A percentile compares a stretch with the other conserved stretches of the same genome.
Evolutionary conservation across 2,797 vertebrate species (phyloP).

Genomic region (Carapus acus): DNA sequence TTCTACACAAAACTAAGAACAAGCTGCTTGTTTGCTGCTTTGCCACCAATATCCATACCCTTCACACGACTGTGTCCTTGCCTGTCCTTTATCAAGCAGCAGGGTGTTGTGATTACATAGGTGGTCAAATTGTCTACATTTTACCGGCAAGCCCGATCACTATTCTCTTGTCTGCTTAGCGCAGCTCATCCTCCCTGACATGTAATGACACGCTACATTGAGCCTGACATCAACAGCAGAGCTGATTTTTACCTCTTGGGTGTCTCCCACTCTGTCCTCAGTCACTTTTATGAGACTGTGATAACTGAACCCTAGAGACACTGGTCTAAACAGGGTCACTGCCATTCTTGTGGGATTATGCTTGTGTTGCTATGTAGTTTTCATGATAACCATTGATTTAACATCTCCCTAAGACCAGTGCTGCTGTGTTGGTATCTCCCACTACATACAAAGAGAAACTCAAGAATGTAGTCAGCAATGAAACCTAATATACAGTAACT

Average conservation of each 20-base stretch:
- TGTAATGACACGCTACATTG: slow-evolving; percentile 66
- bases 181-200: slow-evolving; percentile 36
- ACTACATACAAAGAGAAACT: no score
- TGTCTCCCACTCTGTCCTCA: slow-evolving; percentile 29
- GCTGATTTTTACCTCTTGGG: slow-evolving; percentile 40
- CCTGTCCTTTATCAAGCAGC: slow-evolving; percentile 15
- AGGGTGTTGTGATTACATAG: slow-evolving; percentile 42
- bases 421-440: no score
- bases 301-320: slow-evolving; percentile 16
- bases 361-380: no score
- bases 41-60: neutral
- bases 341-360: no score
- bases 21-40: slow-evolving; percentile 4
- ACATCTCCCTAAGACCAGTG: no score
- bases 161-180: slow-evolving; percentile 52
- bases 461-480: no score
- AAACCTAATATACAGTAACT: no score
- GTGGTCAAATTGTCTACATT: slow-evolving; percentile 57
- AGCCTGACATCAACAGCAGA: slow-evolving; percentile 53
- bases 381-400: no score
- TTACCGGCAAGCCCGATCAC: slow-evolving; percentile 36
- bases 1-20: slow-evolving; percentile 10
- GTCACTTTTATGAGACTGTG: slow-evolving; percentile 16
- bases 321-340: no score
- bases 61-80: neutral